phyloP scores from a whole-genome alignment of 2,888 invertebrate species.

The Cephus rjabovi region DNA sequence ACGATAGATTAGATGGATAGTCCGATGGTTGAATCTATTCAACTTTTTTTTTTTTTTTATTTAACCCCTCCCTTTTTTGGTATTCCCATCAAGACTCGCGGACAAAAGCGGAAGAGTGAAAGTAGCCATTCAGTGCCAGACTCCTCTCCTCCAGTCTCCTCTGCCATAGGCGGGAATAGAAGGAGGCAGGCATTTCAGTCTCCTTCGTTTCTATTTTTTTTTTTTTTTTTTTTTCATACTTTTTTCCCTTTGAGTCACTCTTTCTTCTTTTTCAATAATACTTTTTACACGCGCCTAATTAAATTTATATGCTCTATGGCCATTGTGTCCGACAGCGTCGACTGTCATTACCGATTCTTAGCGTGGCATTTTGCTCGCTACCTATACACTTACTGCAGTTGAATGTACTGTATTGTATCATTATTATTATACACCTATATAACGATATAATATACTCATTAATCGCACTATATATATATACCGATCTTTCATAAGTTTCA shows the following conservation, averaged over 20 bases:
- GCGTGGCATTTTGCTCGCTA: background rate
- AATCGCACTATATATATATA: background rate
- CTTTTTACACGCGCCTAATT: conserved; percentile 6
- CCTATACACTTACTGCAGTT: background rate
- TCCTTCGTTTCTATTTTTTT: background rate
- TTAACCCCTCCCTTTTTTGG: background rate
- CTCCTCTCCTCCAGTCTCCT: background rate
- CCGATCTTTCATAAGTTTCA: background rate
- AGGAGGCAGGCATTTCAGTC: background rate
- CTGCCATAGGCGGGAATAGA: background rate
- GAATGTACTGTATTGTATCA: background rate
- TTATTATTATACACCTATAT: background rate
- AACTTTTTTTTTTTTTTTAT: background rate
- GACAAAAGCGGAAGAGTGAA: background rate
- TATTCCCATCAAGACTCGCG: background rate
- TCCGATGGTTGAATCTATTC: background rate
- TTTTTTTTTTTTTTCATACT: background rate
- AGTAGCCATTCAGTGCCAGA: background rate
- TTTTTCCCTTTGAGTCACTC: background rate
- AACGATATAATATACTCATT: too few species aligned
- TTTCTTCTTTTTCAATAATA: background rate
- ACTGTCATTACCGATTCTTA: conserved; percentile 15
- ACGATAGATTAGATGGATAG: background rate
- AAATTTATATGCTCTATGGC: conserved; percentile 9
- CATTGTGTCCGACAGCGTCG: conserved; percentile 13